Base-by-base conservation (phyloP, 2,797 vertebrate species). In the Remorina albescens region DNA sequence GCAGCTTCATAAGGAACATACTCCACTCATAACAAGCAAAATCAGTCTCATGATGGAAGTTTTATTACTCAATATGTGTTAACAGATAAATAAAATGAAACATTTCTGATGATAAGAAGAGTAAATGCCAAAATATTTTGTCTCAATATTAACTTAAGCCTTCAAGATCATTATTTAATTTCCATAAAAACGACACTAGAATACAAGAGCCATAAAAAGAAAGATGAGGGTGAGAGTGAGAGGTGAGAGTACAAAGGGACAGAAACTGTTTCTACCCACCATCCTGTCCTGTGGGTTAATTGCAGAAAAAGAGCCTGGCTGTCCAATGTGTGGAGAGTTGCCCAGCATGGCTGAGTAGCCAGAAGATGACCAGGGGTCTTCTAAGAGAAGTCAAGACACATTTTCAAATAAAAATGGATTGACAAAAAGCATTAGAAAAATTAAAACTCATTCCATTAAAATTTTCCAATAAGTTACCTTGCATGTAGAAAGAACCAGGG, bases 261-360 rank as follows among this genome's bases (percentile, higher is more conserved):
- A 46, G 4, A 67, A 26, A 42, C 4, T 0, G 1, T 51, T 36
- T 68, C 25, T 39, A 90, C 94, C 84, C 95, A 99, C 98, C 97
- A 99, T 96, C 86, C 97, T 96, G 67, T 99, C 98, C 9, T 98
- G 97, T 75, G 97, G 95, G 74, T 98, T 98, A 84, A 99, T 95
- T 78, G 95, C 91, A 44, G 95, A 95, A 78, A 99, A 98, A 65
- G 95, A 93, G 4, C 96, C 83, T 4, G 96, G 86, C 87, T 96
- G 97, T 0, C 96, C 94, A 15, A 95, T 94, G 87, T 95, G 95
- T 68, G 94, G 93, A 51, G 96, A 95, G 79, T 96, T 96, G 2
- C 96, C 95, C 87, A 98, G 92, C 95, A 99, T 95, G 83, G 95
- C 93, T 11, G 96, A 94, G 71, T 97, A 98, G 69, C 95, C 95